Conservation (phyloP, 2,888 invertebrate genomes). For the Catocala nupta region DNA sequence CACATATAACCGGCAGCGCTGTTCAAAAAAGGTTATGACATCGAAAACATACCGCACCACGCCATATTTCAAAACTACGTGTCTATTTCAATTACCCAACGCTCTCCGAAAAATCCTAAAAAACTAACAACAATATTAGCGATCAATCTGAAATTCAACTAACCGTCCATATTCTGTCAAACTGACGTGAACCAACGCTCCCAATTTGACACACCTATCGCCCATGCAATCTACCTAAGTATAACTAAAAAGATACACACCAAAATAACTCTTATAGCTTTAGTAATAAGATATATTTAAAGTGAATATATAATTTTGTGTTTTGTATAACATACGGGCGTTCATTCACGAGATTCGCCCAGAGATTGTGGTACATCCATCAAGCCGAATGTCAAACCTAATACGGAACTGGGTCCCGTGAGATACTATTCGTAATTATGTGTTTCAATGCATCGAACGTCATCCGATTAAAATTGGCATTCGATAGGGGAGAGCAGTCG, state of each 20-base stretch:
- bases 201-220: constrained; percentile 81
- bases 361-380: constrained; percentile 85
- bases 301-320: constrained; percentile 44
- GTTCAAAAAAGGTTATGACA: no score
- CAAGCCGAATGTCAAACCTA: constrained; percentile 87
- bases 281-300: constrained; percentile 37
- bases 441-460: constrained; percentile 79
- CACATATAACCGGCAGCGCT: no score
- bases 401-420: constrained; percentile 83
- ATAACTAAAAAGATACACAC: constrained; percentile 24
- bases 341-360: constrained; percentile 80
- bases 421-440: constrained; percentile 84
- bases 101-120: constrained; percentile 31
- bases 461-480: constrained; percentile 86
- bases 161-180: constrained; percentile 75
- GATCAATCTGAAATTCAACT: constrained; percentile 74
- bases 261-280: constrained; percentile 49
- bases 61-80: not conserved
- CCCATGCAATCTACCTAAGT: constrained; percentile 61
- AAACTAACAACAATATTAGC: constrained; percentile 57
- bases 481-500: constrained; percentile 71
- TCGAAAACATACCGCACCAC: no score
- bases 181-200: constrained; percentile 69
- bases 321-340: constrained; percentile 73
- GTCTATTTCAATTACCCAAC: constrained; percentile 18